Evolutionary conservation across 1,140 invertebrate genomes (phyloP), one percentile per base, ranked within the genome.

Genomic region (Babylonia areolata): DNA sequence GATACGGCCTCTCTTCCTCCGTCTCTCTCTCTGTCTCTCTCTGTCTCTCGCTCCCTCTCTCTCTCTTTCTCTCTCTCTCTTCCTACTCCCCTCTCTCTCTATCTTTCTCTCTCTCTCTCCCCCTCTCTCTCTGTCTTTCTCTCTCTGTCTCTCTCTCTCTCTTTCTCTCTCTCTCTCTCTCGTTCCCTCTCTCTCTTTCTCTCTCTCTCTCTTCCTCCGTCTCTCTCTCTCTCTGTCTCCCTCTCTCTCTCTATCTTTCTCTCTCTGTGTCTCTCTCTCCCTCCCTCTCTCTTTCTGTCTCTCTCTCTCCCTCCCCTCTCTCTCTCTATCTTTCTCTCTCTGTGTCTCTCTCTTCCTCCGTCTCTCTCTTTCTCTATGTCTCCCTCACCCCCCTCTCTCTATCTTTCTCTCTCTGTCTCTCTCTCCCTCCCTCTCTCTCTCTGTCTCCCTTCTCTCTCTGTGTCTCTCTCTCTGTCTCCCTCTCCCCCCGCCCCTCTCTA

Each of bases 321-420:
- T 64, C 58, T 64, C 58, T 64, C 58, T 64, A 6, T 64, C 58
- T 64, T 20, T 64, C 58, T 64, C 58, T 64, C 58, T 64, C 58
- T 64, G 9, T 64, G 9, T 64, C 58, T 64, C 58, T 64, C 28
- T 64, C 17, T 64, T 20, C 23, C 58, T 17, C 58, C 3, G 3
- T 64, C 58, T 64, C 58, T 64, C 15, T 64, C 58, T 64, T 20
- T 64, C 58, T 12, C 46, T 51, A 6, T 51, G 9, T 51, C 46
- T 51, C 6, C 20, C 46, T 51, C 46, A 11, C 46, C 6, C 46
- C 6, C 20, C 6, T 51, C 46, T 51, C 6, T 51, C 6, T 51
- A n/a, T n/a, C n/a, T n/a, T n/a, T n/a, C n/a, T n/a, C n/a, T n/a
- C n/a, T n/a, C n/a, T n/a, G n/a, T n/a, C n/a, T n/a, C n/a, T n/a